A percentile compares a stretch with the other conserved stretches of the same genome.
Conservation (phyloP, 2,888 invertebrate species). For the Clusia tigrina region DNA sequence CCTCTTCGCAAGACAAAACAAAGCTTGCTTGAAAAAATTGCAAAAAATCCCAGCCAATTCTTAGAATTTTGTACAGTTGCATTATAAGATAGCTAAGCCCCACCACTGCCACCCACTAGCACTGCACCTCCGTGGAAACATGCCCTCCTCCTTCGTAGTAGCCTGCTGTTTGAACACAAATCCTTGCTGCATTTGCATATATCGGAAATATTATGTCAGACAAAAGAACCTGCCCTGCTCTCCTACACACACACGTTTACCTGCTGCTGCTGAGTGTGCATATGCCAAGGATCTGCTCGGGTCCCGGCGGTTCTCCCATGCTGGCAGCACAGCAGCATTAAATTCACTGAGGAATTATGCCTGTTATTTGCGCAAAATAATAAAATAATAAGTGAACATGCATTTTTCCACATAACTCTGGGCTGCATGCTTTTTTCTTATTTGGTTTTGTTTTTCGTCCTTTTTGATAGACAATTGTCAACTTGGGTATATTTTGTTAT, state of each 20-base stretch:
- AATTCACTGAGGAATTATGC: slow-evolving; percentile 22
- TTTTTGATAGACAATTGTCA: slow-evolving; percentile 28
- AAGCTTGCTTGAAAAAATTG: too few relatives aligned
- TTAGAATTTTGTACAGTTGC: too few relatives aligned
- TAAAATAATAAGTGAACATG: slow-evolving; percentile 19
- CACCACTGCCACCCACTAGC: too few relatives aligned
- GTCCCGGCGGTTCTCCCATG: not conserved
- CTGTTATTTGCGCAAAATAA: slow-evolving; percentile 18
- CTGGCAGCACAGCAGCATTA: slow-evolving; percentile 9
- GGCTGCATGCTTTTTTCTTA: not conserved
- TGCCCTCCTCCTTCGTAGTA: too few relatives aligned
- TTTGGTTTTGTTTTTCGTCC: too few relatives aligned
- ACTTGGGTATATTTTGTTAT: slow-evolving; percentile 15
- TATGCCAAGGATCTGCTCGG: not conserved
- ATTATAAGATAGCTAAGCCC: too few relatives aligned
- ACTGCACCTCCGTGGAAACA: too few relatives aligned
- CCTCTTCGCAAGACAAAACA: too few relatives aligned
- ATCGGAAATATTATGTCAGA: slow-evolving; percentile 32
- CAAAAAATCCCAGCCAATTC: too few relatives aligned
- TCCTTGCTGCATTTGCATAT: slow-evolving; percentile 13
- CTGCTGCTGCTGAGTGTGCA: not conserved
- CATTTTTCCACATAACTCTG: slow-evolving; percentile 8
- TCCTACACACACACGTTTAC: slow-evolving; percentile 21
- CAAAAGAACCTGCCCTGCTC: slow-evolving; percentile 32
- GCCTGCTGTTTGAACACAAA: too few relatives aligned